phyloP scores from a whole-genome alignment of 2,797 vertebrate genomes.

The Pseudomugil tenellus region DNA sequence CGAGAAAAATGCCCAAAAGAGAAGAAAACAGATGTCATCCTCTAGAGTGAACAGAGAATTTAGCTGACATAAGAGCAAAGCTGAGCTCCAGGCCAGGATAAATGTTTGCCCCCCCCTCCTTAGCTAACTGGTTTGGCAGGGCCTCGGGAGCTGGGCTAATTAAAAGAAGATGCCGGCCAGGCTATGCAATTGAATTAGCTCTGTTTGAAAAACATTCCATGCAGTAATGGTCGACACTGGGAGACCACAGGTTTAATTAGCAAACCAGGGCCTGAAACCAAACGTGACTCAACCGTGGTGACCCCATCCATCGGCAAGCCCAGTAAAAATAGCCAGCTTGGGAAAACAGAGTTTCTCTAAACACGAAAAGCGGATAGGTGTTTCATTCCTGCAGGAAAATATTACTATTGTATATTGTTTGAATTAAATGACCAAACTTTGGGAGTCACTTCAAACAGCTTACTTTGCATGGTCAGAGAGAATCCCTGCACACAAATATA shows the following conservation, averaged over 20 bases:
- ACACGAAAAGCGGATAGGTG: conserved; percentile 66
- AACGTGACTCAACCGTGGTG: conserved; percentile 82
- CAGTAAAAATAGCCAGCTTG: conserved; percentile 84
- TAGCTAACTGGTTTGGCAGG: conserved; percentile 76
- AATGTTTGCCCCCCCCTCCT: conserved; percentile 55
- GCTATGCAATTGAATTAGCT: conserved; percentile 79
- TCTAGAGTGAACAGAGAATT: conserved; percentile 70
- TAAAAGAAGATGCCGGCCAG: conserved; percentile 83
- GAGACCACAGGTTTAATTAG: conserved; percentile 85
- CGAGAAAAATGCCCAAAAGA: conserved; percentile 43
- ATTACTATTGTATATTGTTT: conserved; percentile 57
- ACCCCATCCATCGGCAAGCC: conserved; percentile 76
- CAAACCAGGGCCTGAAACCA: conserved; percentile 81
- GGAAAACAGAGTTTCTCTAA: conserved; percentile 80
- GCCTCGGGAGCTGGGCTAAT: conserved; percentile 71
- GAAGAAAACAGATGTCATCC: conserved; percentile 64
- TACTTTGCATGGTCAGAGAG: conserved; percentile 12
- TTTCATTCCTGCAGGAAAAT: conserved; percentile 48
- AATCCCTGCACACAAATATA: conserved; percentile 32
- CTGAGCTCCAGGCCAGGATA: conserved; percentile 64
- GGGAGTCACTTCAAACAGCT: conserved; percentile 46
- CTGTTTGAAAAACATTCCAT: conserved; percentile 84
- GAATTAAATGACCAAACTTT: conserved; percentile 50
- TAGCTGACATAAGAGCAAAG: conserved; percentile 70
- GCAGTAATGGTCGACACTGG: conserved; percentile 83